Base-by-base conservation (phyloP, 2,888 invertebrate species). In the Pimpla rufipes region DNA sequence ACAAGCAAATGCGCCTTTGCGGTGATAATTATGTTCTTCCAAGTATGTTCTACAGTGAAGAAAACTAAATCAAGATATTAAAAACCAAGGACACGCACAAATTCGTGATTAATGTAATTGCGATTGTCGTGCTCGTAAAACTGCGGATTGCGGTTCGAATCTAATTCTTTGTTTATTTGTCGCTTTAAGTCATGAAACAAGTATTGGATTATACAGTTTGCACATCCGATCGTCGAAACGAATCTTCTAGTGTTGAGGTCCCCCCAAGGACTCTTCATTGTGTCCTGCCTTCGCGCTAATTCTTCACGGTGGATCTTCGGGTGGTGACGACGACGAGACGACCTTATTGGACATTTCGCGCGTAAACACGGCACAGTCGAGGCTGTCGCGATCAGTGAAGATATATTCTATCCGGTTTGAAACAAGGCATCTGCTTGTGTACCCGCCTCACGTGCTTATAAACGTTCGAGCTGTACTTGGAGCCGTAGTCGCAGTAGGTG, bases 391-490 rank as follows among this genome's bases (percentile, higher is more conserved):
- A 71, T 79, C 68, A 85, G 21, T 78, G 81, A 37, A 85, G 70
- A 80, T 82, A 83, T 77, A 86, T 84, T 83, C 87, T 85, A 68
- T 87, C 85, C 7, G 89, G 89, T 70, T 89, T 90, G 81, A 86
- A 89, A 79, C 87, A 87, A 7, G 90, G 88, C 88, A 88, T 86
- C 78, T 89, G 85, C 80, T 88, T 89, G 77, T 91, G 91, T 59
- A 90, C 87, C 55, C 91, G 86, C 85, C 89, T 82, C 40, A 87
- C 83, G 80, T 88, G 88, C 57, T 88, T 88, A 83, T 89, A 89
- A 67, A 91, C 85, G 85, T 90, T 89, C 7, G 88, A 88, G 66
- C 88, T 89, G 83, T 89, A 89, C 84, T 90, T 90, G 37, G 90
- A 89, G 59, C 87, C 85, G 80, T 91, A 90, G 78, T 87, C 87